Evolutionary conservation across 92 coral and sea anemone species (phyloP), one percentile per base, ranked within the genome.

Genomic region (Actinernus sp.): DNA sequence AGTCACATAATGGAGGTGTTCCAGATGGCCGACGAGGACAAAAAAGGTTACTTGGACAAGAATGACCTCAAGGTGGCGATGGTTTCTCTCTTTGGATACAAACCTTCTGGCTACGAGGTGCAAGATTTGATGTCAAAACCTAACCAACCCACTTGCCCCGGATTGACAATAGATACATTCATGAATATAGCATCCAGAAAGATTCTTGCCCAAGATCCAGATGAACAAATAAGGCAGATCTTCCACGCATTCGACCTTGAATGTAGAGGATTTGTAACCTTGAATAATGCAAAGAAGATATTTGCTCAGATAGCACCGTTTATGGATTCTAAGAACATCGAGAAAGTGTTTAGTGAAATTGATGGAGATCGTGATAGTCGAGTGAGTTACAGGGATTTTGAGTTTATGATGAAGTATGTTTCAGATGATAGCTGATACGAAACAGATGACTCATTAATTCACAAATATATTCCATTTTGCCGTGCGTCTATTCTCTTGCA

Each of bases 291-390:
- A 0, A 79, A 87, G 49, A 79, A 59, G 34, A 60, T 87, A 5
- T 94, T 91, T 64, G 44, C 38, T 9, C 81, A 68, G 39, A 74
- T 74, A 68, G 98, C 98, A 9, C 97, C 98, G 5, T 94, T 91
- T 72, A 58, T 94, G 73, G 83, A 85, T 65, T 32, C 81, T 1
- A 73, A 69, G 62, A 82, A 62, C 36, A 66, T 91, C 9, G 92
- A 87, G 69, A 91, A 74, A 58, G 80, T 84, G 64, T 94, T 94
- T 49, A 82, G 65, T 45, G 98, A 94, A 51, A 84, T 89, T 47
- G 98, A 94, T 63, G 65, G 92, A 47, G 97, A 94, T 60, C 68
- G 78, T 60, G 98, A 94, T 87, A 97, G 94, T 14, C 78, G 98
- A 31, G 77, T 91, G 21, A 84, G 97, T 70, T 94, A 79, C 60